A percentile compares a stretch with the other conserved stretches of the same genome.
Conservation (phyloP, 2,888 invertebrate genomes). For the Cerastoderma edule region DNA sequence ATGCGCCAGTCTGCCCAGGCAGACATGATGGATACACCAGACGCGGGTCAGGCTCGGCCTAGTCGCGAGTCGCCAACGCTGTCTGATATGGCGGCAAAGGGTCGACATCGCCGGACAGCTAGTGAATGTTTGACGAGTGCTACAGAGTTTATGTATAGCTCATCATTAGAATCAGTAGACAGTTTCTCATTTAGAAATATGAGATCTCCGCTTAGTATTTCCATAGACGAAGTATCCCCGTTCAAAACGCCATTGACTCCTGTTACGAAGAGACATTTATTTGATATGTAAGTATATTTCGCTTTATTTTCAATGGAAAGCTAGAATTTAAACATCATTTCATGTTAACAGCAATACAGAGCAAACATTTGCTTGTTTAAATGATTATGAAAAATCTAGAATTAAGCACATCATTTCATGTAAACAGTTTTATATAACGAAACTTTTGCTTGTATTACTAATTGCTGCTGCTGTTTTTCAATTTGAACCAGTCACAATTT, state of each 20-base stretch:
- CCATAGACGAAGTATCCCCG: conserved; percentile 61
- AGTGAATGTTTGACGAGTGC: conserved; percentile 77
- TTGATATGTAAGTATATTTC: conserved; percentile 28
- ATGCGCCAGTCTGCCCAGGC: conserved; percentile 44
- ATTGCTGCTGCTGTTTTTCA: too few species aligned
- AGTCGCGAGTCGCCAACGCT: conserved; percentile 41
- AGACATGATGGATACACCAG: conserved; percentile 30
- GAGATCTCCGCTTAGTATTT: conserved; percentile 69
- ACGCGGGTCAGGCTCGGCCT: background rate
- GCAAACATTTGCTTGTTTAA: too few species aligned
- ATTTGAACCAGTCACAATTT: too few species aligned
- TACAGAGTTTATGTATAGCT: conserved; percentile 66
- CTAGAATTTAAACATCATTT: too few species aligned
- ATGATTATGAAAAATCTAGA: too few species aligned
- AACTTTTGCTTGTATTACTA: too few species aligned
- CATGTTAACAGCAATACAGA: too few species aligned
- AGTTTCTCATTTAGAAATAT: conserved; percentile 48
- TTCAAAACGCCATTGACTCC: conserved; percentile 27
- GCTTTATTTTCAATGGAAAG: background rate
- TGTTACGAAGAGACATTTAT: conserved; percentile 21
- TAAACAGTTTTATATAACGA: too few species aligned
- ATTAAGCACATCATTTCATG: too few species aligned
- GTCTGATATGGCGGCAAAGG: conserved; percentile 55
- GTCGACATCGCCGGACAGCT: conserved; percentile 69
- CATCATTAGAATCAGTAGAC: conserved; percentile 66